A percentile compares a stretch with the other conserved stretches of the same genome.
These are phyloP conservation scores for Bellardia pandia DNA, from an alignment of 2,888 invertebrate species.

Conservation along the genomic window DNA sequence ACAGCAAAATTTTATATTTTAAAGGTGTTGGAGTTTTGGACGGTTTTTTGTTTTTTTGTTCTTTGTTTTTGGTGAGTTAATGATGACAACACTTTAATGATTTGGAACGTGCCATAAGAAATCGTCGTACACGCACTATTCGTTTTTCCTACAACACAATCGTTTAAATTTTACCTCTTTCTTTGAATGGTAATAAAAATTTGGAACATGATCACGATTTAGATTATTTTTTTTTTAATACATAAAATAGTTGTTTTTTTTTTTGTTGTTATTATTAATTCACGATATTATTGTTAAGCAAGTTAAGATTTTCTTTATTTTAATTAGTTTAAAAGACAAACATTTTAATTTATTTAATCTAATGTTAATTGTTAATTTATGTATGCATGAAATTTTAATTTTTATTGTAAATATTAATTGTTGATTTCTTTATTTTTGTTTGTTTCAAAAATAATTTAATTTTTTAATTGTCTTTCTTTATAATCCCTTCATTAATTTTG, in stretches of 20 bases:
- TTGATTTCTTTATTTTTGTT: not conserved
- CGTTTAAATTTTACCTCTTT: slow-evolving; percentile 35
- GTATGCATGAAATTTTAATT: not conserved
- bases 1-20: slow-evolving; percentile 22
- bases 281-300: slow-evolving; percentile 15
- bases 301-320: no score
- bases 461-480: slow-evolving; percentile 11
- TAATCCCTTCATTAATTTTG: not conserved
- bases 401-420: not conserved
- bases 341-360: no score
- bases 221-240: slow-evolving; percentile 8
- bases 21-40: slow-evolving; percentile 50
- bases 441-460: not conserved
- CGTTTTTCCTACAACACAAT: slow-evolving; percentile 39
- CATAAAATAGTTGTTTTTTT: not conserved
- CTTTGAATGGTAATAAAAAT: slow-evolving; percentile 9
- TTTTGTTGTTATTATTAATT: not conserved
- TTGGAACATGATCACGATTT: slow-evolving; percentile 55
- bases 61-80: slow-evolving; percentile 42
- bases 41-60: not conserved
- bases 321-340: no score
- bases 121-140: slow-evolving; percentile 54
- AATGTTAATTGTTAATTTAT: no score
- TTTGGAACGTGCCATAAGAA: slow-evolving; percentile 70
- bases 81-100: slow-evolving; percentile 67